Percentiles rank a stretch among this genome's conserved stretches.
phyloP scores from a whole-genome alignment of 2,113 vertebrate species.

The Pristiophorus japonicus region DNA sequence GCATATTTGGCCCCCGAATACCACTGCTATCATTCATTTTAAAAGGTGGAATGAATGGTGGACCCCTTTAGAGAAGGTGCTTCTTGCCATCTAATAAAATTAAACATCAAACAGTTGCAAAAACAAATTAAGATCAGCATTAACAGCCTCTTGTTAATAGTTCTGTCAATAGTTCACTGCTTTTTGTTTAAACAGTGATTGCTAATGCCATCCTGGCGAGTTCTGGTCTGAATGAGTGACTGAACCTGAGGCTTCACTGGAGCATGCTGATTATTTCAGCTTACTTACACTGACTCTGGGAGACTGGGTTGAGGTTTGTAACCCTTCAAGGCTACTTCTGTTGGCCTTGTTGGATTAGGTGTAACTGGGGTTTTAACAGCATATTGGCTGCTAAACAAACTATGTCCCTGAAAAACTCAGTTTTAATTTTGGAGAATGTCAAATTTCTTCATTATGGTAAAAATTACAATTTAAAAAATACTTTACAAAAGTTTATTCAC shows the following conservation, averaged over 20 bases:
- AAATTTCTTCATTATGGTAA: too few species aligned
- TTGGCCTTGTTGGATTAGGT: neutral
- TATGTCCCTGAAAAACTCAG: too few species aligned
- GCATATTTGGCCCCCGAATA: neutral
- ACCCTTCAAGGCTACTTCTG: neutral
- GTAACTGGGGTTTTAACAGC: too few species aligned
- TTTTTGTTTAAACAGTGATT: slow-evolving; percentile 7
- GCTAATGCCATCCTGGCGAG: neutral
- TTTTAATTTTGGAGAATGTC: too few species aligned
- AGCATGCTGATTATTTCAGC: neutral
- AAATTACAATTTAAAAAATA: too few species aligned
- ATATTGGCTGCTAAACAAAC: too few species aligned
- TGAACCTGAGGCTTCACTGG: neutral
- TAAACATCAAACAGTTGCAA: neutral
- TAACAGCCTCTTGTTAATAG: neutral
- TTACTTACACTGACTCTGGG: too few species aligned
- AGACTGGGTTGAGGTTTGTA: neutral
- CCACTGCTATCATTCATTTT: neutral
- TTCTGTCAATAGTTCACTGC: neutral
- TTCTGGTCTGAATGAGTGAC: neutral
- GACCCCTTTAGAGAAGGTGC: neutral
- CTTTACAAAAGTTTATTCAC: too few species aligned
- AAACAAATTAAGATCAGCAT: neutral
- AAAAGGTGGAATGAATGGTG: neutral
- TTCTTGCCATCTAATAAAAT: neutral